Conservation (phyloP, 2,113 vertebrate genomes). For the Tenebrosternarchus preto region DNA sequence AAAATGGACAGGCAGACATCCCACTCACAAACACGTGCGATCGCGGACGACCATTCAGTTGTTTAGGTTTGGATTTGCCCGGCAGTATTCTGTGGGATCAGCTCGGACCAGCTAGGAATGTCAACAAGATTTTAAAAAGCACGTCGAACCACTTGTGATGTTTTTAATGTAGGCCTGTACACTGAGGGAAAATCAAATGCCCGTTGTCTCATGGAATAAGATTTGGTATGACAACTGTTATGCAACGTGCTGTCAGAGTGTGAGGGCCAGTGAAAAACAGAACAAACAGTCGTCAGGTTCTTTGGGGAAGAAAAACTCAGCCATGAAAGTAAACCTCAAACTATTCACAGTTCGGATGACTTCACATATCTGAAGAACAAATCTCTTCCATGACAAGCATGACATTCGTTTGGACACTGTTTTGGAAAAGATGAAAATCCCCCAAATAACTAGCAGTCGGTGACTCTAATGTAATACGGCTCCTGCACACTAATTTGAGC, state of each 20-base stretch:
- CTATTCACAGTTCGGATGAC: not conserved
- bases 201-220: not conserved
- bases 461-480: not conserved
- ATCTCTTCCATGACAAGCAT: not conserved
- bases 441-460: not conserved
- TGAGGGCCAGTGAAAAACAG: not conserved
- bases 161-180: not conserved
- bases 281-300: not conserved
- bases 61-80: not conserved
- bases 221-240: not conserved
- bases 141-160: not conserved
- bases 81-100: not conserved
- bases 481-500: not conserved
- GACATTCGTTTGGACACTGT: not conserved
- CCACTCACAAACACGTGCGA: not conserved
- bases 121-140: not conserved
- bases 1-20: not conserved
- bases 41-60: no score
- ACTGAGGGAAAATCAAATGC: not conserved
- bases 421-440: not conserved
- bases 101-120: not conserved
- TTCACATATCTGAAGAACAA: not conserved
- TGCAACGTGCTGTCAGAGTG: not conserved
- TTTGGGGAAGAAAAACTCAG: not conserved
- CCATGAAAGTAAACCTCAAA: not conserved